phyloP scores from a whole-genome alignment of 2,113 vertebrate species.

The Axis porcinus region DNA sequence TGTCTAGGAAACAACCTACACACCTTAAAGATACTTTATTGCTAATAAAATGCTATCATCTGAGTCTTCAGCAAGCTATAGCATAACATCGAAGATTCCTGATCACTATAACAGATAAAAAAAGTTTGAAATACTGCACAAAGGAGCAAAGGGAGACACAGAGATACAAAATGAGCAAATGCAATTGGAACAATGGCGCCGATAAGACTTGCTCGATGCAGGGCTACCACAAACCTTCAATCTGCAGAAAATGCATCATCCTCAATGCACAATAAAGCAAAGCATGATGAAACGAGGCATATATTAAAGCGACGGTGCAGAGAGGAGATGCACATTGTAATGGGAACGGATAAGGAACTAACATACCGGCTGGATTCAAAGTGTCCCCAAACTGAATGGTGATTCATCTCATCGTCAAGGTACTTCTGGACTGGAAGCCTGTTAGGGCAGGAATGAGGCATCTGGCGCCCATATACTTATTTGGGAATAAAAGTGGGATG shows the following conservation, averaged over 20 bases:
- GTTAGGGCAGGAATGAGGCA: background rate
- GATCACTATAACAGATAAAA: background rate
- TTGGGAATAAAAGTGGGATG: background rate
- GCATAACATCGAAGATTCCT: background rate
- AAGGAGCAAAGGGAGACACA: background rate
- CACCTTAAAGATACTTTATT: background rate
- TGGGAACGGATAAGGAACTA: background rate
- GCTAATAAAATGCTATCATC: background rate
- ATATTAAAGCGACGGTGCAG: fast-evolving
- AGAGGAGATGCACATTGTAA: background rate
- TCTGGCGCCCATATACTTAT: background rate
- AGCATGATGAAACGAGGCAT: background rate
- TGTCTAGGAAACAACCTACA: background rate
- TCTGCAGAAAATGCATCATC: background rate
- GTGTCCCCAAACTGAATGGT: background rate
- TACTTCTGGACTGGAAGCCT: background rate
- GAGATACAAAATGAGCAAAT: background rate
- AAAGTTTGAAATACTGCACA: background rate
- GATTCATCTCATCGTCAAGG: background rate
- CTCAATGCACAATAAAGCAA: background rate
- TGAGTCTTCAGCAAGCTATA: background rate
- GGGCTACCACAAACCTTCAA: background rate
- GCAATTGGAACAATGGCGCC: fast-evolving
- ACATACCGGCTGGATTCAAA: background rate
- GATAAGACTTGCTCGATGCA: background rate